phyloP scores from a whole-genome alignment of 1,140 invertebrate genomes.

The Whitmania pigra region DNA sequence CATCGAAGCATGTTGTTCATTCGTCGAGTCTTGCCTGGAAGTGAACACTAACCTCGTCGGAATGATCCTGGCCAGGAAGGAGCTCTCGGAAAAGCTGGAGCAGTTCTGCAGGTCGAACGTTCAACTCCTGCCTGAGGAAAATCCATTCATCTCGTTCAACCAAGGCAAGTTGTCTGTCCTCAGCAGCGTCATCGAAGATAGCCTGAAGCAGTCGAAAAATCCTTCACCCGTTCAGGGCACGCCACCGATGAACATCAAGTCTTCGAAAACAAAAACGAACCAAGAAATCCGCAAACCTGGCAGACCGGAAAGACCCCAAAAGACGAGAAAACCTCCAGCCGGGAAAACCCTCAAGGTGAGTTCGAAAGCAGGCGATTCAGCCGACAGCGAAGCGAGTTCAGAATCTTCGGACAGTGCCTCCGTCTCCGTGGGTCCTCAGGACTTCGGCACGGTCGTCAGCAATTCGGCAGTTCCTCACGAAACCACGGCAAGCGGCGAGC shows the following conservation, averaged over 20 bases:
- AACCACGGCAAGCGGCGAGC: constrained; percentile 44
- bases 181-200: background rate
- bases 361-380: no score
- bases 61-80: constrained; percentile 47
- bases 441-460: constrained; percentile 39
- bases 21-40: constrained; percentile 44
- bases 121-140: constrained; percentile 43
- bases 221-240: no score
- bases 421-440: constrained; percentile 12
- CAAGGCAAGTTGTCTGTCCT: constrained; percentile 32
- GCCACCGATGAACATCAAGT: no score
- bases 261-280: no score
- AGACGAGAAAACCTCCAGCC: no score
- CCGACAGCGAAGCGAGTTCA: no score
- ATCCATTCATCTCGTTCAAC: constrained; percentile 41
- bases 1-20: constrained; percentile 43
- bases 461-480: constrained; percentile 43
- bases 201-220: no score
- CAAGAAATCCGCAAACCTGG: no score
- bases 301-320: no score
- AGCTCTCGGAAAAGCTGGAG: constrained; percentile 45
- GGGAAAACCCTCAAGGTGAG: no score
- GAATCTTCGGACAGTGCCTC: no score
- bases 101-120: constrained; percentile 42
- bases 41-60: constrained; percentile 45